phyloP scores from a whole-genome alignment of 1,140 invertebrate genomes.

The Triops longicaudatus region DNA sequence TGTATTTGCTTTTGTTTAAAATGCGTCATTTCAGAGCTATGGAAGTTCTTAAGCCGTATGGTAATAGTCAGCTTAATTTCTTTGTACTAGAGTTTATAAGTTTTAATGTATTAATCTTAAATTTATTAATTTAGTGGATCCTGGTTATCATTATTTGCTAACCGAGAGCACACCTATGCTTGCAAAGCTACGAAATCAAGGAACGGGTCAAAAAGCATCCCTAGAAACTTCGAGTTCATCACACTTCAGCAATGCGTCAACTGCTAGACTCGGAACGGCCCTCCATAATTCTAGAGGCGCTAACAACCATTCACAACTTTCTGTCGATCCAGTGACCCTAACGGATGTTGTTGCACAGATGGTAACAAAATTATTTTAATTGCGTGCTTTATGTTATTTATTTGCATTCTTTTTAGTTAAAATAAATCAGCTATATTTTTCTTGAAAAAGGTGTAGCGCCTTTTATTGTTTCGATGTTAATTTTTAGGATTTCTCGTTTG shows the following conservation, averaged over 20 bases:
- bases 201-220: not conserved
- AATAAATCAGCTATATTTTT: too few relatives aligned
- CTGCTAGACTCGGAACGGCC: not conserved
- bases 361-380: not conserved
- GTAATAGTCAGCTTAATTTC: constrained; percentile 37
- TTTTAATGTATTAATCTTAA: too few relatives aligned
- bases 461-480: too few relatives aligned
- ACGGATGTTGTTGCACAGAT: not conserved
- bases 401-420: too few relatives aligned
- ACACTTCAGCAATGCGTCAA: not conserved
- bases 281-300: not conserved
- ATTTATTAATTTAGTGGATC: constrained; percentile 44
- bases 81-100: too few relatives aligned
- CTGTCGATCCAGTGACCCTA: not conserved
- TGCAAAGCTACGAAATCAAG: constrained; percentile 26
- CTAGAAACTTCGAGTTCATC: not conserved
- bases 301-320: not conserved
- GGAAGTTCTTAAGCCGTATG: constrained; percentile 51
- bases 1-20: constrained; percentile 58
- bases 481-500: too few relatives aligned
- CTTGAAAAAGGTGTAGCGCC: too few relatives aligned
- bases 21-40: constrained; percentile 68
- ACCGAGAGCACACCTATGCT: constrained; percentile 43
- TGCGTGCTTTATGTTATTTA: not conserved
- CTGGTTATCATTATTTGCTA: constrained; percentile 49